Percentiles rank a stretch among this genome's conserved stretches.
These are phyloP conservation scores for Amblyraja radiata DNA, from an alignment of 2,797 vertebrate genomes.

Conservation along the genomic window DNA sequence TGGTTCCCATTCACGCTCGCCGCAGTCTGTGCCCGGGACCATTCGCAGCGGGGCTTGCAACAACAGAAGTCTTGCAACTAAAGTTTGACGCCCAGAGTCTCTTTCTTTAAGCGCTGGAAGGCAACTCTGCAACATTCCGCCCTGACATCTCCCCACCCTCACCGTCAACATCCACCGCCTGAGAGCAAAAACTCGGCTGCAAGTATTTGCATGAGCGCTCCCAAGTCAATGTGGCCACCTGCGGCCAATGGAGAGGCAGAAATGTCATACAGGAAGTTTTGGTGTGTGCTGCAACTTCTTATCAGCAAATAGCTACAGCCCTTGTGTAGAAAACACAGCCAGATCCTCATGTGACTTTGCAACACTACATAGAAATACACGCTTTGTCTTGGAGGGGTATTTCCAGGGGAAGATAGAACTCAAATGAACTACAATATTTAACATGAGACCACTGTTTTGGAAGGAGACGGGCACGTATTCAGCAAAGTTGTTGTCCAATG, in stretches of 20 bases:
- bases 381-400: too few species aligned
- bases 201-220: conserved; percentile 23
- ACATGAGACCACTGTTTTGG: too few species aligned
- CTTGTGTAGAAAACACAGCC: too few species aligned
- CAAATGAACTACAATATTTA: too few species aligned
- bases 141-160: background rate
- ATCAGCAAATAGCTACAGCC: background rate
- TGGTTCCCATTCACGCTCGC: conserved; percentile 43
- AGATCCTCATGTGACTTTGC: too few species aligned
- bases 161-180: background rate
- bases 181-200: background rate
- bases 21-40: too few species aligned
- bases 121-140: background rate
- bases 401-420: too few species aligned
- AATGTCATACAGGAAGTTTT: conserved; percentile 22
- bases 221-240: conserved; percentile 18
- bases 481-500: background rate
- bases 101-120: background rate
- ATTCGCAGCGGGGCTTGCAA: too few species aligned
- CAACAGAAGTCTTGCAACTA: too few species aligned
- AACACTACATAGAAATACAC: too few species aligned
- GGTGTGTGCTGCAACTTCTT: conserved; percentile 1
- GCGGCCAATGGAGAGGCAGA: conserved; percentile 22
- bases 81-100: too few species aligned
- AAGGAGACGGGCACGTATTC: background rate